phyloP scores from a whole-genome alignment of 30 jellyfish, hydroid and myxozoan genomes.

The Clytia hemisphaerica region DNA sequence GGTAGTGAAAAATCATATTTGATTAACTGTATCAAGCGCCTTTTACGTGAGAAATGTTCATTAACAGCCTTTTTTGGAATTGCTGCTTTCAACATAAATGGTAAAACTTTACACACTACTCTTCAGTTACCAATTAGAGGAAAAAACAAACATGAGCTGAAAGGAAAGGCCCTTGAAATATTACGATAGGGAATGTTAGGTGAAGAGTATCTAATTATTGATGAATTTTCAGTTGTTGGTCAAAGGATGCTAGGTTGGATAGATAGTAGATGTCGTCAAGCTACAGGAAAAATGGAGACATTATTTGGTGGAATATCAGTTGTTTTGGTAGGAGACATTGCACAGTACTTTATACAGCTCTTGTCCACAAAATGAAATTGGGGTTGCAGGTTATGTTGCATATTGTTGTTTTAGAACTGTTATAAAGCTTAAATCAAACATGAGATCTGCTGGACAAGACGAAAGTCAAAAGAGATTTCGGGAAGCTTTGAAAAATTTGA shows the following conservation, averaged over 20 bases:
- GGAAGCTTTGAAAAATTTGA: too few species aligned
- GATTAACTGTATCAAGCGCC: background rate
- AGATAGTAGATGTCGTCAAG: background rate
- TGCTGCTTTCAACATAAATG: slow-evolving; percentile 11
- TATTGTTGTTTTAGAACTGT: too few species aligned
- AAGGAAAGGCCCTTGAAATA: background rate
- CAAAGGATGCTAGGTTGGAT: too few species aligned
- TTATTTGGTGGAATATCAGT: slow-evolving; percentile 22
- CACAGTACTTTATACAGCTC: too few species aligned
- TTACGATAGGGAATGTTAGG: background rate
- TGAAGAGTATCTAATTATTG: background rate
- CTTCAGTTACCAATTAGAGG: slow-evolving; percentile 7
- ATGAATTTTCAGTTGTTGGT: slow-evolving; percentile 10
- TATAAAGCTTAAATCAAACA: too few species aligned
- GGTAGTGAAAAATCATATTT: too few species aligned
- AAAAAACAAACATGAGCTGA: background rate
- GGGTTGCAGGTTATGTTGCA: too few species aligned
- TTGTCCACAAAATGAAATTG: too few species aligned
- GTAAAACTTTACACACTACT: background rate
- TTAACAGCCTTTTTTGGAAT: background rate
- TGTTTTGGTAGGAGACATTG: background rate
- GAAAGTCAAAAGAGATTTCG: background rate
- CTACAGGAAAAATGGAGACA: background rate
- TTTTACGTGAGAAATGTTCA: background rate
- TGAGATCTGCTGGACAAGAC: background rate